Conservation (phyloP, 2,888 invertebrate genomes). For the Cephus pulcher region DNA sequence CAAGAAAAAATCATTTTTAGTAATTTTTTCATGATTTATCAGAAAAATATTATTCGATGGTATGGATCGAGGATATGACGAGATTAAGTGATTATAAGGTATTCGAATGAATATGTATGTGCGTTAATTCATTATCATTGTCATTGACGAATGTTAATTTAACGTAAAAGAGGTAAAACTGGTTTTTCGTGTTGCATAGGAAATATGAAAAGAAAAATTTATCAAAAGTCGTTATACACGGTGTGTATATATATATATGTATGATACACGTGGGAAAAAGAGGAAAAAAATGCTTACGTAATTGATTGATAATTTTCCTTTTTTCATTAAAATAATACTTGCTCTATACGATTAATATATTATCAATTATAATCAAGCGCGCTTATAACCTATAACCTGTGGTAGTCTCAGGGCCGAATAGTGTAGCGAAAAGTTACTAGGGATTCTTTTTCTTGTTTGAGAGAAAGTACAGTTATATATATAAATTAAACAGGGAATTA, state of each 20-base stretch:
- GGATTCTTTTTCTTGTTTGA: conserved; percentile 18
- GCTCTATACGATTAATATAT: not conserved
- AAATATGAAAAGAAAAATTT: not conserved
- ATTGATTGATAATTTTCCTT: not conserved
- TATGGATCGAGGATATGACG: not conserved
- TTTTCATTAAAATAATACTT: not conserved
- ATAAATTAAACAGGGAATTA: not conserved
- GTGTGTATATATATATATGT: not conserved
- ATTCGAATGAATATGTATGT: not conserved
- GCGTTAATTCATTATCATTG: not conserved
- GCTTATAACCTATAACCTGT: not conserved
- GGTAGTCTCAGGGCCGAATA: conserved; percentile 13
- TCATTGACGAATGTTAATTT: not conserved
- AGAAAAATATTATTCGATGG: not conserved
- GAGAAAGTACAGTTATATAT: conserved; percentile 25
- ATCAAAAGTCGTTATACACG: not conserved
- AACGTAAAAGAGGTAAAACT: not conserved
- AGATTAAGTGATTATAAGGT: not conserved
- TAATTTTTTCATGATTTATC: not conserved
- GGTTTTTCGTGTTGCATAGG: not conserved
- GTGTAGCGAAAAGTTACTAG: not conserved
- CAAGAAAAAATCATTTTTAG: too few relatives aligned
- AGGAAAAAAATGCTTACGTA: not conserved
- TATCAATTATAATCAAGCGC: not conserved
- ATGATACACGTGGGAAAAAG: not conserved